These are phyloP conservation scores for Microcebus jonahi DNA, from an alignment of 2,113 vertebrate species.

Conservation along the genomic window DNA sequence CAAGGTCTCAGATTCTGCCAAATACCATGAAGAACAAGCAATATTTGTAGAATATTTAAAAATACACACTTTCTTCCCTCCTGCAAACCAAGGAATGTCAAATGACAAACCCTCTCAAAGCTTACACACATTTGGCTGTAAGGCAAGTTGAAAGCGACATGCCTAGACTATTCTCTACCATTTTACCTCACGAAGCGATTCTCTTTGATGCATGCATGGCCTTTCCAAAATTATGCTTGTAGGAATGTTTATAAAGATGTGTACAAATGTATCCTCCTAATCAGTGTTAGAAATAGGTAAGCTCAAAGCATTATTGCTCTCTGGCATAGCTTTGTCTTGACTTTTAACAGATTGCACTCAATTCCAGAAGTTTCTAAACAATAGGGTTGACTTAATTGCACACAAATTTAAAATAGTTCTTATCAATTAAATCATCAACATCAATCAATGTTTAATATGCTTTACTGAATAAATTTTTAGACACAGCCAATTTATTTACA, in stretches of 20 bases:
- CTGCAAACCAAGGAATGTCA: not conserved
- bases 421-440: slow-evolving; percentile 17
- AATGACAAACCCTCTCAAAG: not conserved
- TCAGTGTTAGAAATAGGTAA: not conserved
- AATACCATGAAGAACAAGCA: not conserved
- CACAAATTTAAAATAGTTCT: not conserved
- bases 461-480: not conserved
- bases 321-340: not conserved
- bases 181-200: not conserved
- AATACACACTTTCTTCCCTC: not conserved
- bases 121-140: not conserved
- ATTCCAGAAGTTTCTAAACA: slow-evolving; percentile 7
- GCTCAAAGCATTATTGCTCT: not conserved
- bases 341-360: not conserved
- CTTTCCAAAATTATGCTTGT: not conserved
- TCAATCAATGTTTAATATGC: not conserved
- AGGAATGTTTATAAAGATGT: not conserved
- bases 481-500: not conserved
- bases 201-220: not conserved
- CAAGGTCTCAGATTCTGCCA: not conserved
- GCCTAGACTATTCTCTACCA: not conserved
- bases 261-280: not conserved
- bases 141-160: not conserved
- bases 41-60: not conserved
- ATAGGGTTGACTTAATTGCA: not conserved